phyloP scores from a whole-genome alignment of 1,140 invertebrate genomes.

The Penaeus indicus region DNA sequence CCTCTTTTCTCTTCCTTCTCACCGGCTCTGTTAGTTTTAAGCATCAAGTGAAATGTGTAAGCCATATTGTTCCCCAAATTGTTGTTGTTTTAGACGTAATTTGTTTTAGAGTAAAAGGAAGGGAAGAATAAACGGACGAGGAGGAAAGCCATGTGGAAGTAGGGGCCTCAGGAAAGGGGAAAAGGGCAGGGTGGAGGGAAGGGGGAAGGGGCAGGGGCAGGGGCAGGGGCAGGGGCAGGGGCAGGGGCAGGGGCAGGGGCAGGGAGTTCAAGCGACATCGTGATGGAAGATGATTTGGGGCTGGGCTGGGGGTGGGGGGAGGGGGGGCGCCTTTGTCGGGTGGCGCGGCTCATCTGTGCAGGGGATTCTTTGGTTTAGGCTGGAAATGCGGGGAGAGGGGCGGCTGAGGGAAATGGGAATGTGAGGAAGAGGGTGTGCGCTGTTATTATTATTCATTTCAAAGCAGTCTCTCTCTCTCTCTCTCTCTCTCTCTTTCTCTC shows the following conservation, averaged over 20 bases:
- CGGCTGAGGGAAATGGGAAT: no score
- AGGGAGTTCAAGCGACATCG: conserved; percentile 11
- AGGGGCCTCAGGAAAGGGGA: neutral
- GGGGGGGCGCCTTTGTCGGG: no score
- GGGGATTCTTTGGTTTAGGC: neutral
- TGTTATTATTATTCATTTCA: no score
- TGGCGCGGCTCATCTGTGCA: neutral
- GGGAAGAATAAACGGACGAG: no score
- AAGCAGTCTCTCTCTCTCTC: neutral
- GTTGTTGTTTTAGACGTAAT: no score
- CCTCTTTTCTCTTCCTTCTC: neutral
- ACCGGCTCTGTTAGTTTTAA: neutral
- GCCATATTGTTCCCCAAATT: no score
- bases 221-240: neutral
- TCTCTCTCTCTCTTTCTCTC: conserved; percentile 41
- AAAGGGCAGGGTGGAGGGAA: neutral
- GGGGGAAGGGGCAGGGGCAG: neutral
- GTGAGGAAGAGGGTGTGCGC: no score
- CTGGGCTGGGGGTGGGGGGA: neutral
- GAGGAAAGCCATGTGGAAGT: neutral
- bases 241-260: neutral
- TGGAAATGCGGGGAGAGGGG: no score
- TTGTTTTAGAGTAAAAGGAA: no score
- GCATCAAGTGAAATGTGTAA: no score
- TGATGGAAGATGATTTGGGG: conserved; percentile 8